Conservation (phyloP, 2,113 vertebrate genomes). For the Gymnocephalus cernua region DNA sequence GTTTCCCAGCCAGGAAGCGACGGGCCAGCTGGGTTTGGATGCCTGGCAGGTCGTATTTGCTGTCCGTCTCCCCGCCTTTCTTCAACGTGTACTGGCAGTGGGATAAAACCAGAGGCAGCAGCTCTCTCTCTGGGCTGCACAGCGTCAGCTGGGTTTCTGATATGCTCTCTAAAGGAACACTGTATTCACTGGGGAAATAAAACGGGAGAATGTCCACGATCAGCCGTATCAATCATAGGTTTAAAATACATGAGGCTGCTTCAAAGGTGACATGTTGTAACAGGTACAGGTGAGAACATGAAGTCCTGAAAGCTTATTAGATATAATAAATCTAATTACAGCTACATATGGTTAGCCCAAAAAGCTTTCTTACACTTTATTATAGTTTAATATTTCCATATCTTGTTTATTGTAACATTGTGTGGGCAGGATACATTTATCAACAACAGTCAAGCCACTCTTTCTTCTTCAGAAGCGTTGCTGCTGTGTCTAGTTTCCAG, state of each 20-base stretch:
- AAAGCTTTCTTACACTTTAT: no score
- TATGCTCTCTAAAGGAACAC: conserved; percentile 68
- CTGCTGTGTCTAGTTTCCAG: no score
- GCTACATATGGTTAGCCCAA: no score
- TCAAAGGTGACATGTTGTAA: not conserved
- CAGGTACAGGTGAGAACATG: not conserved
- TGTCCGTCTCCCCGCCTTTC: conserved; percentile 76
- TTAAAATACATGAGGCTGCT: not conserved
- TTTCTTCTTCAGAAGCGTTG: no score
- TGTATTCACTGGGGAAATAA: conserved; percentile 71
- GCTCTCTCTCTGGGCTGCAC: conserved; percentile 81
- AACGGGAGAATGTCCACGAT: not conserved
- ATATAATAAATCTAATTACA: no score
- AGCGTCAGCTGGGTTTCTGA: conserved; percentile 81
- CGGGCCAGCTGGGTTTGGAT: conserved; percentile 78
- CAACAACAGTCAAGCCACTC: no score
- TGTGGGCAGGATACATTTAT: no score
- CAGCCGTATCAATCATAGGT: not conserved
- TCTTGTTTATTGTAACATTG: no score
- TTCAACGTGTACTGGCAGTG: conserved; percentile 82
- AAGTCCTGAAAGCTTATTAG: no score
- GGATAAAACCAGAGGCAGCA: conserved; percentile 82
- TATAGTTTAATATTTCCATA: no score
- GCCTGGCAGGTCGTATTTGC: conserved; percentile 70
- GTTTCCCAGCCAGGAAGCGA: conserved; percentile 81